Evolutionary conservation across 2,888 invertebrate genomes (phyloP), one percentile per base, ranked within the genome.

Genomic region (Drosophila meridiana): DNA sequence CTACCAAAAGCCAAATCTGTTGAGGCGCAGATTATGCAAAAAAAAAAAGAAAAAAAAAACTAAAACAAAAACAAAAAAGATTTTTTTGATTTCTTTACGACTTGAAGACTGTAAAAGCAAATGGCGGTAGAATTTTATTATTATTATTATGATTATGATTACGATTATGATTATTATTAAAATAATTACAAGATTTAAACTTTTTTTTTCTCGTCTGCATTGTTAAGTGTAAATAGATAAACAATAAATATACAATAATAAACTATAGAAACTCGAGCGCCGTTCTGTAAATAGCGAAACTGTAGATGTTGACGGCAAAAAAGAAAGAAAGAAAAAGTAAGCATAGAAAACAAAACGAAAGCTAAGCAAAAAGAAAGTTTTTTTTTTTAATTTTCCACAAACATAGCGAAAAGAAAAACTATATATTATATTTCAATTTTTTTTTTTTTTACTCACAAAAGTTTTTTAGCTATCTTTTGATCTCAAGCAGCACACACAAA

Each of bases 381-480:
- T 28, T 38, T 53, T 36, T 55, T 34, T 52, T 52, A 13, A 55
- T 38, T 55, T 55, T 28, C 38, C 53, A 38, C 26, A 55, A 52
- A 40, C 42, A 62, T 42, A 52, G 28, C 30, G 28, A 55, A 26
- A 53, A 43, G 42, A 40, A 8, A 13, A 58, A 62, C 43, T 60
- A 56, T 69, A 57, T 55, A 64, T 57, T 64, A 28, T 47, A 34
- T 58, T 61, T 34, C 34, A 58, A 57, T 52, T 36, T 66, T 43
- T 53, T 57, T 75, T 62, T 56, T 69, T 60, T 63, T 60, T 71
- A 57, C 69, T 75, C 63, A 71, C 63, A 66, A 78, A 76, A 73
- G 63, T 81, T 88, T 91, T 91, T 91, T 85, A 87, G 89, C 91
- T 90, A 90, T 89, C 90, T 90, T 90, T 90, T 91, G 90, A 90